Conservation (phyloP, 2,888 invertebrate species). For the Blastobasis lacticolella region DNA sequence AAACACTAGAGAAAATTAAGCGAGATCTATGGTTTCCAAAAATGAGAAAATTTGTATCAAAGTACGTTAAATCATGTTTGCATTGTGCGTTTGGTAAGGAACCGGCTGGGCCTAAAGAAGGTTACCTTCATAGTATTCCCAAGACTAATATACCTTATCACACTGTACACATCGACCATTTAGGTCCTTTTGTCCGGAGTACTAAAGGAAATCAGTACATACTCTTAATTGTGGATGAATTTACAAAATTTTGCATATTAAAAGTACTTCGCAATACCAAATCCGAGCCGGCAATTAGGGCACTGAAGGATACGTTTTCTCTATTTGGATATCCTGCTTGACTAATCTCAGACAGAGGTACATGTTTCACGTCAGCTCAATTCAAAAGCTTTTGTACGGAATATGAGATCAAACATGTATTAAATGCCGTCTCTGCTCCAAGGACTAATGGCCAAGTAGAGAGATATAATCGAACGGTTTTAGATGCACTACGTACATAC, state of each 20-base stretch:
- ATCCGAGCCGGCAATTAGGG: no score
- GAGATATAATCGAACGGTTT: no score
- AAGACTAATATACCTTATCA: no score
- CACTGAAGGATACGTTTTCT: not conserved
- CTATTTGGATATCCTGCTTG: slow-evolving; percentile 12
- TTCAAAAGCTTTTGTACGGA: slow-evolving; percentile 4
- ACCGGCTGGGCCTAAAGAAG: no score
- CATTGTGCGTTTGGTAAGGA: not conserved
- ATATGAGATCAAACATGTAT: slow-evolving; percentile 9
- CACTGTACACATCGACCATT: no score
- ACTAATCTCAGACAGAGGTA: slow-evolving; percentile 8
- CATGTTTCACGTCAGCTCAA: slow-evolving; percentile 6
- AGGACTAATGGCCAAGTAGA: not conserved
- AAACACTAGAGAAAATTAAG: not conserved
- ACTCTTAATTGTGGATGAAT: no score
- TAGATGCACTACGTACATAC: no score
- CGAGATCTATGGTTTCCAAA: not conserved
- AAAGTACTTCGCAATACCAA: no score
- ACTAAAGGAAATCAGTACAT: no score
- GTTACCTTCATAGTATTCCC: no score
- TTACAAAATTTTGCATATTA: no score
- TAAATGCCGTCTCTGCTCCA: slow-evolving; percentile 3
- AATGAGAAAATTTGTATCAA: not conserved
- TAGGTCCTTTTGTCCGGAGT: no score
- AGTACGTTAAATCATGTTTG: not conserved